phyloP scores from a whole-genome alignment of 1,140 invertebrate genomes.

The Campodea augens region DNA sequence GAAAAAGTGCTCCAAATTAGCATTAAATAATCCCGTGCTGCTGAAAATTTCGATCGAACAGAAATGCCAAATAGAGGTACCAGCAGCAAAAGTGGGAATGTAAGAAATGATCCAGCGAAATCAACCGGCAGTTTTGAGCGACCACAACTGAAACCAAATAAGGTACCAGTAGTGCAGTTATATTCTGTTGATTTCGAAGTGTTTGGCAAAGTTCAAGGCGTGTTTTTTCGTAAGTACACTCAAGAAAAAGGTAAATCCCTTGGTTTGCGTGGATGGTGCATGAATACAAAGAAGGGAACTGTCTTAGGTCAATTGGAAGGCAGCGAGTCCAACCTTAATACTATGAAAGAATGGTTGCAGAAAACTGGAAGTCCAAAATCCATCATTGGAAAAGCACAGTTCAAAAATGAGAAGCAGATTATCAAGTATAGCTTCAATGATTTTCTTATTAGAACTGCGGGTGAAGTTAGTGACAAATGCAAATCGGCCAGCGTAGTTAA shows the following conservation, averaged over 20 bases:
- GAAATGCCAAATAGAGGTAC: too few species aligned
- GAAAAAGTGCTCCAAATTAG: too few species aligned
- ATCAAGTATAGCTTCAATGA: constrained; percentile 13
- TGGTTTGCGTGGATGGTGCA: constrained; percentile 49
- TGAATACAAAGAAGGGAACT: constrained; percentile 47
- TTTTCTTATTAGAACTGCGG: constrained; percentile 16
- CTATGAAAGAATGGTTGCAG: constrained; percentile 42
- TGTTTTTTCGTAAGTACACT: constrained; percentile 32
- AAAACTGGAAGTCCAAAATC: constrained; percentile 43
- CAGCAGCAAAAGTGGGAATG: too few species aligned
- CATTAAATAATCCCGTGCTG: too few species aligned
- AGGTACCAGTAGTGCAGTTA: neutral
- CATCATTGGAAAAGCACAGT: constrained; percentile 41
- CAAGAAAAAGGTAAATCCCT: constrained; percentile 41
- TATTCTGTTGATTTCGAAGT: neutral
- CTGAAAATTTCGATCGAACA: too few species aligned
- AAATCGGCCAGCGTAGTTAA: too few species aligned
- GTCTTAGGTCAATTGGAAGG: constrained; percentile 51
- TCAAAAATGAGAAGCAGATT: constrained; percentile 32
- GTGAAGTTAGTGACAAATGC: too few species aligned
- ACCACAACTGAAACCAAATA: too few species aligned
- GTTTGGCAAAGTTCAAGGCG: neutral
- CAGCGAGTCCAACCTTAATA: neutral
- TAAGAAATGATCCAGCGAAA: too few species aligned
- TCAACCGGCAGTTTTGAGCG: too few species aligned